A percentile compares a stretch with the other conserved stretches of the same genome.
phyloP scores from a whole-genome alignment of 2,113 vertebrate genomes.

The Saguinus imperator region DNA sequence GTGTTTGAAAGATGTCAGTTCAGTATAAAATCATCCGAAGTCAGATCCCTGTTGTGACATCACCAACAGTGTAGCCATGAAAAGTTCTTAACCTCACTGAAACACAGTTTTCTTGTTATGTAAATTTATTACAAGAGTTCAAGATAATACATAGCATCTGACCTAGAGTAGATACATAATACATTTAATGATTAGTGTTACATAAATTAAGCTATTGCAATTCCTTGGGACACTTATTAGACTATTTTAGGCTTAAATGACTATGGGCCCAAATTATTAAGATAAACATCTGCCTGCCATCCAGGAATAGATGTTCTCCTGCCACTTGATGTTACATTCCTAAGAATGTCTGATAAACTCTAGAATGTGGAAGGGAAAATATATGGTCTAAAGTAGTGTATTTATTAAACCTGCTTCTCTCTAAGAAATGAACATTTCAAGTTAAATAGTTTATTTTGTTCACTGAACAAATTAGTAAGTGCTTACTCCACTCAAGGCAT shows the following conservation, averaged over 20 bases:
- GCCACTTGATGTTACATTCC: background rate
- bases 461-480: background rate
- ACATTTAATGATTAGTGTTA: background rate
- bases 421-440: background rate
- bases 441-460: constrained; percentile 28
- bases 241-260: background rate
- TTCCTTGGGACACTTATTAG: background rate
- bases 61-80: background rate
- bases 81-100: constrained; percentile 12
- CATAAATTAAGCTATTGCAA: background rate
- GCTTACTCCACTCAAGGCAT: background rate
- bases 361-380: background rate
- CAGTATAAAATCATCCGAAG: background rate
- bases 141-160: background rate
- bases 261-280: background rate
- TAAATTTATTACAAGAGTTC: background rate
- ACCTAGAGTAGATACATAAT: background rate
- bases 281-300: background rate
- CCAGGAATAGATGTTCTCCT: background rate
- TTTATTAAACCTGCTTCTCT: background rate
- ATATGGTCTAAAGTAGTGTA: background rate
- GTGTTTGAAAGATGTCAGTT: background rate
- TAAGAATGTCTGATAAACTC: background rate
- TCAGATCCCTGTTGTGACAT: background rate
- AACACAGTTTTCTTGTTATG: background rate